Percentiles rank a stretch among this genome's conserved stretches.
Evolutionary conservation across 2,888 invertebrate species (phyloP).

Genomic region (Andrena fulva): DNA sequence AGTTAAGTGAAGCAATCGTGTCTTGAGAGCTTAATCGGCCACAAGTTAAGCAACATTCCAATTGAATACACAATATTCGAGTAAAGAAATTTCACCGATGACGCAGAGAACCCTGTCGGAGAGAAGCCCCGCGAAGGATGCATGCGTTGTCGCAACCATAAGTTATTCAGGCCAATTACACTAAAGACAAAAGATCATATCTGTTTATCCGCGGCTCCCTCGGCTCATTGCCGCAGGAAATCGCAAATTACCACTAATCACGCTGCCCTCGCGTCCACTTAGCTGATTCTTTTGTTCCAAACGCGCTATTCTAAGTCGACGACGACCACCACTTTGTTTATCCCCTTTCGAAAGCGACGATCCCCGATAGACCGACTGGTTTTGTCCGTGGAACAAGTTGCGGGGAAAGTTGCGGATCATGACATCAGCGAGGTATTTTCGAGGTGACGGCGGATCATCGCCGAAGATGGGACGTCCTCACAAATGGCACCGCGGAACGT

Average conservation of each 20-base stretch:
- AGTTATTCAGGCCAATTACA: constrained; percentile 37
- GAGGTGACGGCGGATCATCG: neutral
- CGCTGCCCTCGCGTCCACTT: constrained; percentile 28
- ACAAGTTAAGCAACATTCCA: too few species aligned
- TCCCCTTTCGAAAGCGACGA: neutral
- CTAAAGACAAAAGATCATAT: constrained; percentile 46
- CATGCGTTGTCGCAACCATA: constrained; percentile 2
- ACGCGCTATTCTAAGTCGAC: constrained; percentile 13
- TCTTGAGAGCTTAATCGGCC: neutral
- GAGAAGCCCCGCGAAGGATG: too few species aligned
- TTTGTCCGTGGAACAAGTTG: neutral
- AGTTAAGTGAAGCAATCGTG: neutral
- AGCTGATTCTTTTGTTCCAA: constrained; percentile 48
- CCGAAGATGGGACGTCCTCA: constrained; percentile 16
- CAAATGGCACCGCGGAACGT: constrained; percentile 17
- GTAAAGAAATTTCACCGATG: too few species aligned
- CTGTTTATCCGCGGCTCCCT: constrained; percentile 20
- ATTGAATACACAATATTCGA: too few species aligned
- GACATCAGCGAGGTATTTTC: constrained; percentile 5
- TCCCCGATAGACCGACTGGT: neutral
- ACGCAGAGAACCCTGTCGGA: too few species aligned
- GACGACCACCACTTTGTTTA: constrained; percentile 7
- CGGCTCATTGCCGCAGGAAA: constrained; percentile 44
- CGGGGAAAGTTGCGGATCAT: constrained; percentile 4
- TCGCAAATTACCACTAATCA: constrained; percentile 52